A percentile compares a stretch with the other conserved stretches of the same genome.
These are phyloP conservation scores for Falcunculus frontatus DNA, from an alignment of 2,113 vertebrate species.

Conservation along the genomic window DNA sequence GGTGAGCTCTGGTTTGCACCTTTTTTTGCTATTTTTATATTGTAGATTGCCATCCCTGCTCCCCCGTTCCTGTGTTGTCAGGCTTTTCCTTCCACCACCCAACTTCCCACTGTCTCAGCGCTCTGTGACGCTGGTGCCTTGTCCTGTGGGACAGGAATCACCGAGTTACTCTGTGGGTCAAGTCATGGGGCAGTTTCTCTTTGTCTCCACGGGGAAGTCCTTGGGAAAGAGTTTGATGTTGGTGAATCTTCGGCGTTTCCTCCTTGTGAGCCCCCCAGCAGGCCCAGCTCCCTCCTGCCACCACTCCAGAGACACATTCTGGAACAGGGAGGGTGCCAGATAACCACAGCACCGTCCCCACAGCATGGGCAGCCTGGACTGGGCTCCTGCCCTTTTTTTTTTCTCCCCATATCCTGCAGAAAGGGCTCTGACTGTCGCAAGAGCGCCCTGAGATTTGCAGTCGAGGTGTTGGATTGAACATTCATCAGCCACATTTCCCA, in stretches of 20 bases:
- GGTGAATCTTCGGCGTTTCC: background rate
- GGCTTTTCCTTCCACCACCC: background rate
- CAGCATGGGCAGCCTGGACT: background rate
- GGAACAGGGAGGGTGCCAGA: background rate
- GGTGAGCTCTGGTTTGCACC: background rate
- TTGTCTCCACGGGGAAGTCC: background rate
- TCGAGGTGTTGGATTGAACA: background rate
- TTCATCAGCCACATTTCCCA: background rate
- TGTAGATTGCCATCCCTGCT: background rate
- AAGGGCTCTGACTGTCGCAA: background rate
- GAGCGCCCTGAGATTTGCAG: background rate
- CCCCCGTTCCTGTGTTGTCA: background rate
- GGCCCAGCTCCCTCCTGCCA: background rate
- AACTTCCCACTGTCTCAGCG: background rate
- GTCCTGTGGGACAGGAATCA: background rate
- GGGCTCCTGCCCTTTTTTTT: background rate
- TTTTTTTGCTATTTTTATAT: background rate
- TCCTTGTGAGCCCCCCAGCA: fast-evolving
- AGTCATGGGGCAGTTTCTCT: background rate
- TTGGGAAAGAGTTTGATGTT: background rate
- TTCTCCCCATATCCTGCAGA: background rate
- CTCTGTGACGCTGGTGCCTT: background rate
- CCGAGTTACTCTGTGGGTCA: background rate
- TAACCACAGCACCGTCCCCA: background rate
- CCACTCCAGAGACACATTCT: background rate